phyloP scores from a whole-genome alignment of 2,797 vertebrate genomes.

The Acrossocheilus fasciatus region DNA sequence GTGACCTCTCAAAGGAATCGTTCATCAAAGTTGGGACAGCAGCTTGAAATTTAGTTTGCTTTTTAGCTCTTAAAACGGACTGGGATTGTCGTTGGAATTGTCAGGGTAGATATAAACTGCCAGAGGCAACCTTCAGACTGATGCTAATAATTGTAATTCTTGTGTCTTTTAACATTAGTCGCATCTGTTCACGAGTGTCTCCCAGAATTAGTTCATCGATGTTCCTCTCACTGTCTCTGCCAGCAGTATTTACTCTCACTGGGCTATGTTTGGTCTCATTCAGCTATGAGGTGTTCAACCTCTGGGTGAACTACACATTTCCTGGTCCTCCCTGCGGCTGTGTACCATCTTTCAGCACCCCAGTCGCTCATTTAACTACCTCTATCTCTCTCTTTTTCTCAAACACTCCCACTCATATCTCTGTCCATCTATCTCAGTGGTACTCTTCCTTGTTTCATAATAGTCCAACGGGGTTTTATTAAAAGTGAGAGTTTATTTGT shows the following conservation, averaged over 20 bases:
- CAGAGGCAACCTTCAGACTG: slow-evolving; percentile 22
- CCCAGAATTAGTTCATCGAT: slow-evolving; percentile 9
- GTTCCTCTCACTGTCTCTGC: slow-evolving; percentile 5
- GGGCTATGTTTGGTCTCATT: slow-evolving; percentile 37
- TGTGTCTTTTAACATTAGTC: slow-evolving; percentile 17
- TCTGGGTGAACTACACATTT: slow-evolving; percentile 31
- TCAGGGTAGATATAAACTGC: not conserved
- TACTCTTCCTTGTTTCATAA: slow-evolving; percentile 67
- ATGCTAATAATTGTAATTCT: slow-evolving; percentile 32
- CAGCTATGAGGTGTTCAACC: slow-evolving; percentile 23
- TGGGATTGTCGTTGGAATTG: not conserved
- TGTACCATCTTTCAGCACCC: slow-evolving; percentile 45
- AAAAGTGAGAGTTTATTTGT: slow-evolving; percentile 10
- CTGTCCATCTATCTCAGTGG: slow-evolving; percentile 60
- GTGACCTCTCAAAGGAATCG: slow-evolving; percentile 29
- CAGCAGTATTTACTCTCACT: slow-evolving; percentile 13
- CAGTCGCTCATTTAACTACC: slow-evolving; percentile 53
- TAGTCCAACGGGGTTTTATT: slow-evolving; percentile 36
- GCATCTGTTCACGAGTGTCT: not conserved
- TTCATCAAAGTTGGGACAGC: slow-evolving; percentile 27
- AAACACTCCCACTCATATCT: slow-evolving; percentile 13
- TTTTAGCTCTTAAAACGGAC: not conserved
- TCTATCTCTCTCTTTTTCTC: slow-evolving; percentile 49
- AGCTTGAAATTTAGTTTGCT: not conserved
- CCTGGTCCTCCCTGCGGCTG: not conserved